Evolutionary conservation across 2,888 invertebrate species (phyloP).

Genomic region (Trachelus iudaicus): DNA sequence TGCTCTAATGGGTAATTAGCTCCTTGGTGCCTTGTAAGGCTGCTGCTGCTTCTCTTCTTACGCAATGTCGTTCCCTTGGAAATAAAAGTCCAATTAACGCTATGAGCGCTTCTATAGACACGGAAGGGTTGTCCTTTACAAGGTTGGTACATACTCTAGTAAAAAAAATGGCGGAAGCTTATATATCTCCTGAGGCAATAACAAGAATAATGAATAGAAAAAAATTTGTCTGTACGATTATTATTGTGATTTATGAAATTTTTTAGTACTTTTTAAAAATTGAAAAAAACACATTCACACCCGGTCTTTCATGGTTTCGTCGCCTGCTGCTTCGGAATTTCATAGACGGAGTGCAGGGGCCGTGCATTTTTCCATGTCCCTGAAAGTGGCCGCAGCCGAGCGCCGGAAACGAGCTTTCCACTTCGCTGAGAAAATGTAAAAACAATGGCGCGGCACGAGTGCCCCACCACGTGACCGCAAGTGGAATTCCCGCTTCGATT

Average conservation of each 20-base stretch:
- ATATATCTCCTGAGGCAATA: neutral
- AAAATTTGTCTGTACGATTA: neutral
- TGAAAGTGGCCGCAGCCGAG: neutral
- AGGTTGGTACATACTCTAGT: neutral
- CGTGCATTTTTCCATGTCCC: neutral
- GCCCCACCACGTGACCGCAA: slow-evolving; percentile 1
- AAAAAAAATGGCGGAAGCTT: neutral
- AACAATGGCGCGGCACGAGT: slow-evolving; percentile 7
- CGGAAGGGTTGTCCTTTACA: slow-evolving; percentile 11
- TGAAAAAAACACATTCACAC: neutral
- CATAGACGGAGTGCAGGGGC: neutral
- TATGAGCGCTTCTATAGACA: slow-evolving; percentile 12
- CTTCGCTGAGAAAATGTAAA: slow-evolving; percentile 14
- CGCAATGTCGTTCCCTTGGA: slow-evolving; percentile 18
- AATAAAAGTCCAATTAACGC: slow-evolving; percentile 29
- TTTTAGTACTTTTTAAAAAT: neutral
- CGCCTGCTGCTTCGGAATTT: neutral
- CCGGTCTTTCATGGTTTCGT: neutral
- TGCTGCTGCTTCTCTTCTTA: slow-evolving; percentile 33
- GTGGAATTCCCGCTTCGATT: neutral
- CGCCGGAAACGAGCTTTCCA: slow-evolving; percentile 30
- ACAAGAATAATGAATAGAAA: neutral
- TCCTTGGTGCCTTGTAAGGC: slow-evolving; percentile 34
- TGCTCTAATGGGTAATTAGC: slow-evolving; percentile 37
- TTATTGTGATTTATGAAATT: neutral